phyloP scores from a whole-genome alignment of 2,113 vertebrate genomes.

The Rhinoptilus africanus region DNA sequence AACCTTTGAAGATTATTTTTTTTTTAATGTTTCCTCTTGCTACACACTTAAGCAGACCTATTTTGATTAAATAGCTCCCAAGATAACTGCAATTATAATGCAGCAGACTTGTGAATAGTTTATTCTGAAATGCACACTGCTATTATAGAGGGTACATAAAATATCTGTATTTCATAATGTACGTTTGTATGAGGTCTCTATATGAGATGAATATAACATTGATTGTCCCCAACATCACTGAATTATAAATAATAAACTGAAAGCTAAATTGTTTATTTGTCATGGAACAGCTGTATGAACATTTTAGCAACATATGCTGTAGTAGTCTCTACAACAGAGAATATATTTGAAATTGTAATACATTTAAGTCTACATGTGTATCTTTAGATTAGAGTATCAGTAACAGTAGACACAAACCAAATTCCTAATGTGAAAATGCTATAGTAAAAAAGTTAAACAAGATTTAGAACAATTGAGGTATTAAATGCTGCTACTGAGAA shows the following conservation, averaged over 20 bases:
- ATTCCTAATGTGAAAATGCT: background rate
- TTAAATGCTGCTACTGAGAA: background rate
- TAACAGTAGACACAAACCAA: constrained; percentile 13
- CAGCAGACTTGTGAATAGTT: constrained; percentile 49
- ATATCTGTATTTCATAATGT: constrained; percentile 59
- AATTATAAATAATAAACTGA: constrained; percentile 65
- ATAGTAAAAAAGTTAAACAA: background rate
- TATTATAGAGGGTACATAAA: constrained; percentile 23
- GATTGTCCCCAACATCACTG: constrained; percentile 51
- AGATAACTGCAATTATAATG: constrained; percentile 57
- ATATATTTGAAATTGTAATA: constrained; percentile 43
- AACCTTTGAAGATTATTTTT: constrained; percentile 31
- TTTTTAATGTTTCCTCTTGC: constrained; percentile 41
- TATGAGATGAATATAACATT: constrained; percentile 44
- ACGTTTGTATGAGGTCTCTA: constrained; percentile 37
- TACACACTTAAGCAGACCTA: constrained; percentile 55
- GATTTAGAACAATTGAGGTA: background rate
- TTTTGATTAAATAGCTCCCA: constrained; percentile 72
- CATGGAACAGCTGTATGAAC: constrained; percentile 27
- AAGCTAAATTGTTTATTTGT: constrained; percentile 60
- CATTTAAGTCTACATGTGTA: background rate
- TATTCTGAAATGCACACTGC: constrained; percentile 52
- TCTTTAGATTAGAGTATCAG: constrained; percentile 23
- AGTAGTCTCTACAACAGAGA: constrained; percentile 14
- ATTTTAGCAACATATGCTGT: constrained; percentile 35